phyloP scores from a whole-genome alignment of 2,797 vertebrate genomes.

The Trachurus trachurus region DNA sequence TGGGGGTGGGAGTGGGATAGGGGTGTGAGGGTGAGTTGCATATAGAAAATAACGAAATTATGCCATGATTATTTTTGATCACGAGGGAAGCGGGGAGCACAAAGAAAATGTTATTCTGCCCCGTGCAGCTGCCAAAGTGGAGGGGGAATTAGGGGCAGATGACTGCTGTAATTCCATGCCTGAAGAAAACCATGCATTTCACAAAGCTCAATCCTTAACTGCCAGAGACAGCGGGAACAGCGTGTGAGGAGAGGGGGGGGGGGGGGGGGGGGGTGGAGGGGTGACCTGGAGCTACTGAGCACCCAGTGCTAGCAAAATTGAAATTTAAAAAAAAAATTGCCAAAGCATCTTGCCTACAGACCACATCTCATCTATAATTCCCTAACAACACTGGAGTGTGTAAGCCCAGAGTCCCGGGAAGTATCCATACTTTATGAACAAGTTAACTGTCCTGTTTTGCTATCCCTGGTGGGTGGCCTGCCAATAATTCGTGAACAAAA shows the following conservation, averaged over 20 bases:
- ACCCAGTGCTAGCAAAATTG: constrained; percentile 56
- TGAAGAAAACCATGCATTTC: constrained; percentile 72
- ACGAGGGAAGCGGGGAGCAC: constrained; percentile 64
- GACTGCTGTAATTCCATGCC: constrained; percentile 75
- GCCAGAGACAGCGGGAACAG: constrained; percentile 49
- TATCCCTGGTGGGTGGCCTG: constrained; percentile 16
- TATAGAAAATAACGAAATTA: constrained; percentile 69
- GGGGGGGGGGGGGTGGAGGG: not conserved
- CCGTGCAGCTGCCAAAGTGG: constrained; percentile 64
- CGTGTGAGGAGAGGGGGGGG: constrained; percentile 15
- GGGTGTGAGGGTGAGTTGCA: constrained; percentile 57
- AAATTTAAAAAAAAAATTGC: constrained; percentile 68
- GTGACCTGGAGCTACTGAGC: constrained; percentile 60
- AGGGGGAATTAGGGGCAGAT: constrained; percentile 78
- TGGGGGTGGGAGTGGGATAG: not conserved
- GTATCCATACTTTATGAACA: constrained; percentile 55
- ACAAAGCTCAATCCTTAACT: constrained; percentile 68
- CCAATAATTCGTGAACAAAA: constrained; percentile 8
- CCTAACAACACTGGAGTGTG: constrained; percentile 46
- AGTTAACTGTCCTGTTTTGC: constrained; percentile 49
- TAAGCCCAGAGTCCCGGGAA: constrained; percentile 50
- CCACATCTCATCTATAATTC: constrained; percentile 54
- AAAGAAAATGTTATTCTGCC: constrained; percentile 67
- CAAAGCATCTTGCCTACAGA: constrained; percentile 56
- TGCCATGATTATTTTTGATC: constrained; percentile 78